phyloP scores from a whole-genome alignment of 2,888 invertebrate species.

The Dryobotodes eremita region DNA sequence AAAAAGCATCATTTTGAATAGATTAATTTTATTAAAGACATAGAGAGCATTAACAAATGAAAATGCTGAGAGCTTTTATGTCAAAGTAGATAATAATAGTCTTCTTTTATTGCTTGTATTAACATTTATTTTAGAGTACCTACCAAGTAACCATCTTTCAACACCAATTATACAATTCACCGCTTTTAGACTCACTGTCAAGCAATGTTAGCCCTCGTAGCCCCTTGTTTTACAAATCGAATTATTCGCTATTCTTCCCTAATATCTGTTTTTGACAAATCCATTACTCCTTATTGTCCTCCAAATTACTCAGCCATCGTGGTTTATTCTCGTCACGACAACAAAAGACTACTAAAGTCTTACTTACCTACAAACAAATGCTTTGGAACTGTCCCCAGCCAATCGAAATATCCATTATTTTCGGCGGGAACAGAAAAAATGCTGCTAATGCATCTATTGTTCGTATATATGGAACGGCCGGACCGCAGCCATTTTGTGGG shows the following conservation, averaged over 20 bases:
- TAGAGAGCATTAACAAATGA: background rate
- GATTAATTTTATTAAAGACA: background rate
- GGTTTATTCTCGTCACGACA: conserved; percentile 45
- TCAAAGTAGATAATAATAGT: background rate
- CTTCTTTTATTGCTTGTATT: no score
- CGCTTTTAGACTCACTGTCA: conserved; percentile 48
- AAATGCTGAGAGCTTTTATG: conserved; percentile 14
- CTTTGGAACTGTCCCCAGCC: conserved; percentile 34
- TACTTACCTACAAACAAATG: conserved; percentile 48
- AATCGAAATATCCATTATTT: conserved; percentile 66
- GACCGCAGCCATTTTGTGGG: conserved; percentile 67
- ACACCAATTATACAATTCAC: conserved; percentile 33
- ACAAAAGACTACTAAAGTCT: conserved; percentile 36
- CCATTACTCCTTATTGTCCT: conserved; percentile 60
- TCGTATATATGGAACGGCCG: conserved; percentile 67
- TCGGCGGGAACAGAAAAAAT: conserved; percentile 64
- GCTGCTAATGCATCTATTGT: conserved; percentile 76
- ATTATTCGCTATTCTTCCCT: conserved; percentile 59
- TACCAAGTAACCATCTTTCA: conserved; percentile 23
- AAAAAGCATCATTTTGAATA: background rate
- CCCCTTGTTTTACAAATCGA: conserved; percentile 60
- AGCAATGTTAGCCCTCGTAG: conserved; percentile 30
- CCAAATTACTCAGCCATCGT: conserved; percentile 55
- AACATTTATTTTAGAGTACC: conserved; percentile 7
- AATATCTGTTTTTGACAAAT: conserved; percentile 65